Percentiles rank a stretch among this genome's conserved stretches.
Evolutionary conservation across 1,140 invertebrate species (phyloP).

Genomic region (Caerostris darwini): DNA sequence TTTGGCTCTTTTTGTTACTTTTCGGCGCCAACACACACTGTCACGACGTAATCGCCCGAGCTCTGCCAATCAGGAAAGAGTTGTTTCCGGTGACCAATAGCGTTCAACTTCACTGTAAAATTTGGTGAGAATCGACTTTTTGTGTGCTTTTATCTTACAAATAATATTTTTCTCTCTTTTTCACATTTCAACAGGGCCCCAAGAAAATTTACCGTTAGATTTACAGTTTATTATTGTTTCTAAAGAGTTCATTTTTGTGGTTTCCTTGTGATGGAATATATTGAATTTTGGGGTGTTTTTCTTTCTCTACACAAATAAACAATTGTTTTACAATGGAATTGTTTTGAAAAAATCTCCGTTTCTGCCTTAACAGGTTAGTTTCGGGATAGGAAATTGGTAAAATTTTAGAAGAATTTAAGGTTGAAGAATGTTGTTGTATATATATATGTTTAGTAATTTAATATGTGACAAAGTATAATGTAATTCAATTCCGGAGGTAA

Average conservation of each 20-base stretch:
- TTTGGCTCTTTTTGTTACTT: conserved; percentile 67
- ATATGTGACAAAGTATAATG: not conserved
- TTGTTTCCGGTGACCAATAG: conserved; percentile 56
- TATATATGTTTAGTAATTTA: not conserved
- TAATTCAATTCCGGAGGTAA: not conserved
- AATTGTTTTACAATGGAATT: conserved; percentile 9
- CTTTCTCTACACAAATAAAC: not conserved
- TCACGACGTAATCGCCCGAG: conserved; percentile 51
- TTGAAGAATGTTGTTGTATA: not conserved
- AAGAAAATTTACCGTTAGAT: conserved; percentile 36
- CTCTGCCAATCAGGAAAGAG: conserved; percentile 57
- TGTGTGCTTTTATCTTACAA: conserved; percentile 11
- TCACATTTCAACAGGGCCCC: not conserved
- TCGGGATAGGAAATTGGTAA: not conserved
- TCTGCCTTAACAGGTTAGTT: not conserved
- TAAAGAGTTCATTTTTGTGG: not conserved
- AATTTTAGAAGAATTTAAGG: not conserved
- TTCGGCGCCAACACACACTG: conserved; percentile 61
- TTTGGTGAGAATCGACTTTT: conserved; percentile 58
- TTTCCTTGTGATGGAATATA: not conserved
- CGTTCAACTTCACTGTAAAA: conserved; percentile 33
- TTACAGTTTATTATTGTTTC: conserved; percentile 65
- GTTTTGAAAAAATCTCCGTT: not conserved
- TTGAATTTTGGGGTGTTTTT: conserved; percentile 42
- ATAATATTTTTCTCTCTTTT: not conserved